A percentile compares a stretch with the other conserved stretches of the same genome.
phyloP scores from a whole-genome alignment of 2,797 vertebrate genomes.

The Rhinichthys osculus region DNA sequence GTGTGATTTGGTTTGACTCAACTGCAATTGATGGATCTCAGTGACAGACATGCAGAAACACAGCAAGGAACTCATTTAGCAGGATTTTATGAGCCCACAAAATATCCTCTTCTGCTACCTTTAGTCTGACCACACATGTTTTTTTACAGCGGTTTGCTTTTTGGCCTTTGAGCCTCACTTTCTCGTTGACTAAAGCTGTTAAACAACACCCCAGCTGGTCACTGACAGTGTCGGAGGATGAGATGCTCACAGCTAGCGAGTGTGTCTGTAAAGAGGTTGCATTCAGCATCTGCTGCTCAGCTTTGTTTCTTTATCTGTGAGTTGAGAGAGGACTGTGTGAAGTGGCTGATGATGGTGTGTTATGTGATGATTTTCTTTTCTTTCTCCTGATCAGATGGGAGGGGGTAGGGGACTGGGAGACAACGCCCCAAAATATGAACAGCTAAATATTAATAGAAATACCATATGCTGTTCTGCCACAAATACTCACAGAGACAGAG shows the following conservation, averaged over 20 bases:
- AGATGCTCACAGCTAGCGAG: neutral
- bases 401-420: slow-evolving; percentile 44
- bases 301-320: neutral
- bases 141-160: neutral
- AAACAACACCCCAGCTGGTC: slow-evolving; percentile 8
- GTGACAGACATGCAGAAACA: neutral
- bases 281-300: neutral
- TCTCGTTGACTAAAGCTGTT: neutral
- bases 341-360: neutral
- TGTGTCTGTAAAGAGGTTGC: neutral
- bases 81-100: neutral
- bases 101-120: neutral
- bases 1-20: neutral
- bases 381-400: neutral
- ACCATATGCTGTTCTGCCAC: slow-evolving; percentile 54
- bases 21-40: neutral
- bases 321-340: neutral
- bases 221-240: neutral
- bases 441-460: slow-evolving; percentile 64
- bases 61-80: neutral
- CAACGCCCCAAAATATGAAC: slow-evolving; percentile 61
- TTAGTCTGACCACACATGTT: neutral
- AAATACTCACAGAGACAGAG: slow-evolving; percentile 15
- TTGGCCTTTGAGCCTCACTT: neutral
- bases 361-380: slow-evolving; percentile 31